Evolutionary conservation across 2,888 invertebrate genomes (phyloP).

Genomic region (Gymnosoma rotundatum): DNA sequence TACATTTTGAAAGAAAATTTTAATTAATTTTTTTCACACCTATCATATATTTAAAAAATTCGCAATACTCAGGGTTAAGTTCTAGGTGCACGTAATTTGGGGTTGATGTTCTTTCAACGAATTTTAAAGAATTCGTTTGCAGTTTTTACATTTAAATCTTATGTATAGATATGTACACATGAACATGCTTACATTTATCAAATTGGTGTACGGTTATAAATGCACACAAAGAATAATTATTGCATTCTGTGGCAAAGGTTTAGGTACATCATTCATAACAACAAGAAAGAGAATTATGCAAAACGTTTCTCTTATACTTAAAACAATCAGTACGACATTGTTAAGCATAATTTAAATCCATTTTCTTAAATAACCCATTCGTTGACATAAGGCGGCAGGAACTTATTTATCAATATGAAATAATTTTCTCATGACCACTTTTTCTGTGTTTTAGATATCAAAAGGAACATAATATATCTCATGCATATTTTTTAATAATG

Average conservation of each 20-base stretch:
- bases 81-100: constrained; percentile 31
- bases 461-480: background rate
- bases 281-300: constrained; percentile 30
- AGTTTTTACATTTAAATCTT: background rate
- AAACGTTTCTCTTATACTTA: constrained; percentile 27
- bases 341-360: constrained; percentile 37
- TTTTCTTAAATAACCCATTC: constrained; percentile 45
- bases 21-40: constrained; percentile 45
- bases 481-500: background rate
- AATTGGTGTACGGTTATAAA: constrained; percentile 4
- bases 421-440: constrained; percentile 54
- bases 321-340: constrained; percentile 13
- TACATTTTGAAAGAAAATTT: constrained; percentile 46
- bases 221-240: background rate
- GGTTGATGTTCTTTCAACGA: constrained; percentile 58
- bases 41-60: constrained; percentile 55
- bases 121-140: constrained; percentile 28
- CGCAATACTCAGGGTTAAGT: constrained; percentile 37
- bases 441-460: constrained; percentile 11
- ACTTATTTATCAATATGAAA: constrained; percentile 3
- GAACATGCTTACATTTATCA: background rate
- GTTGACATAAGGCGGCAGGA: constrained; percentile 15
- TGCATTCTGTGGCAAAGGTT: constrained; percentile 18
- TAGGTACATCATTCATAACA: background rate
- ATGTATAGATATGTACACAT: background rate